Evolutionary conservation across 2,888 invertebrate species (phyloP), one percentile per base, ranked within the genome.

Genomic region (Anthophora plumipes): DNA sequence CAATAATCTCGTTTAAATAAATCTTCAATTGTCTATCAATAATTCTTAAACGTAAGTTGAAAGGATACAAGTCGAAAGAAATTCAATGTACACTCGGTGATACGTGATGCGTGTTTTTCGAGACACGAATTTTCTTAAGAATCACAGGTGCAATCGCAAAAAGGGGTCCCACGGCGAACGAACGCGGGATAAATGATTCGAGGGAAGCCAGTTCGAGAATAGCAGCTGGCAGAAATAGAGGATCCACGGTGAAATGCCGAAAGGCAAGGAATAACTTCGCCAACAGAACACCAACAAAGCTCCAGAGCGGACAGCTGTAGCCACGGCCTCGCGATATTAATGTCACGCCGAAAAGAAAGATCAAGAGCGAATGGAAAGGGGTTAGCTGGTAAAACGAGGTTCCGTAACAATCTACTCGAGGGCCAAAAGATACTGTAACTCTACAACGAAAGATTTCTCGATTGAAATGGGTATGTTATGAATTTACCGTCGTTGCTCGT

Each of bases 171-270:
- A 20, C 67, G 41, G 14, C 37, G 43, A 64, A 37, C 39, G 20
- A 20, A 46, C 46, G 25, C 57, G 55, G 20, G 59, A 69, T 69
- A 78, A 78, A 78, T 48, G 80, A 69, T 71, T 46, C 72, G 64
- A 80, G 74, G 80, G 83, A 77, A 79, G 70, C 69, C 39, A 68
- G 55, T 74, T 77, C 83, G 61, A 87, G 87, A 89, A 88, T 89
- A 89, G 86, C 87, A 67, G 61, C 61, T 74, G 54, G 79, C 82
- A 76, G 84, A 83, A 85, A 88, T 84, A 83, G 81, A 74, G 74
- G 67, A 80, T 57, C 67, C 60, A 48, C 63, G 70, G 46, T 60
- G 72, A 84, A 78, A 85, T 80, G 80, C 75, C 83, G 75, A 85
- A 88, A 86, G 85, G 63, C 77, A 70, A 75, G 87, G 72, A 60